Evolutionary conservation across 1,140 invertebrate genomes (phyloP), one percentile per base, ranked within the genome.

Genomic region (Spodoptera frugiperda): DNA sequence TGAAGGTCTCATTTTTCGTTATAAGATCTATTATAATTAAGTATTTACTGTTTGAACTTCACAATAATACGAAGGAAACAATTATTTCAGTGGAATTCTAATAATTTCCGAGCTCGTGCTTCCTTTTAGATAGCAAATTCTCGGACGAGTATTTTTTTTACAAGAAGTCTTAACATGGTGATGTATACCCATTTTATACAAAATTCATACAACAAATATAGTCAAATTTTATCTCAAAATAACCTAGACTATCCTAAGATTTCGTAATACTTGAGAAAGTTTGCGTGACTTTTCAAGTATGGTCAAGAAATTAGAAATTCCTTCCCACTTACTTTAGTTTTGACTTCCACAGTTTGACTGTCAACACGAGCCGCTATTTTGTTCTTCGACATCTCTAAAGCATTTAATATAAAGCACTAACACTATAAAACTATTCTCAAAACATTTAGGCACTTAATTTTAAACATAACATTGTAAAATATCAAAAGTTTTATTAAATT

Each of bases 321-420:
- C 71, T 79, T 80, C 78, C 80, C 79, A 91, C 86, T 95, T 93
- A 96, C 96, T 95, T 96, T 97, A 92, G 96, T 96, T 91, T 96
- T 97, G 72, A 96, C 95, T 93, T 96, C 95, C 79, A 96, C 95
- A 90, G 95, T 95, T 89, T 94, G 94, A 87, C 94, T 95, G 91
- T 96, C 95, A 85, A 95, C 91, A 81, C 95, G 93, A 89, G 95
- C 95, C 77, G 96, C 95, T 81, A 96, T 95, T 94, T 96, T 96
- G 84, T 95, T 96, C 87, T 96, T 96, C 79, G 96, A 96, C 96
- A 96, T 96, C 90, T 95, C 94, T 89, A 87, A 85, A 88, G 87
- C 92, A 93, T 93, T 93, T 89, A 88, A 84, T 84, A 73, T 75
- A 88, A 87, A 81, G 85, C 85, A 84, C 84, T 86, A 84, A 81